A percentile compares a stretch with the other conserved stretches of the same genome.
Conservation (phyloP, 2,113 vertebrate species). For the Myiagra hebetior region DNA sequence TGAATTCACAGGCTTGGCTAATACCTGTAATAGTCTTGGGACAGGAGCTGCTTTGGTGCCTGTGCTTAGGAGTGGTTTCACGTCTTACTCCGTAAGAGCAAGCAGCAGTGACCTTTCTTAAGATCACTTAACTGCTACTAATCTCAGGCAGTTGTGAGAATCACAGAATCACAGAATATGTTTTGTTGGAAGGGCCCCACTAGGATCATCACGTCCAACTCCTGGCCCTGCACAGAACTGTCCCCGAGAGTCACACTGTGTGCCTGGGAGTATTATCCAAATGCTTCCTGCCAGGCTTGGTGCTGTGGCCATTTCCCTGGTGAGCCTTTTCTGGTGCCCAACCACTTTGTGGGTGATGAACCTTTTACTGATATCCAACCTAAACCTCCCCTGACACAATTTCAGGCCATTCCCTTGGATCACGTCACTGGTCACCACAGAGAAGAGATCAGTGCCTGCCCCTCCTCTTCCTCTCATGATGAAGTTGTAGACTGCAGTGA, state of each 20-base stretch:
- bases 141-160: not conserved
- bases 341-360: not conserved
- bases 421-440: not conserved
- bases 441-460: not conserved
- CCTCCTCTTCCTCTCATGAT: not conserved
- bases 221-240: fast-evolving
- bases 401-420: not conserved
- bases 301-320: not conserved
- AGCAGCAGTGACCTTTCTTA: not conserved
- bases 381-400: not conserved
- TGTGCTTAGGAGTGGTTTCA: not conserved
- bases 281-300: not conserved
- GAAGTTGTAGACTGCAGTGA: not conserved
- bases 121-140: not conserved
- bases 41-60: not conserved
- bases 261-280: not conserved
- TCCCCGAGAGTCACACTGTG: not conserved
- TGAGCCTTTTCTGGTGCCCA: not conserved
- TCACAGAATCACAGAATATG: not conserved
- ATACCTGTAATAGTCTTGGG: not conserved
- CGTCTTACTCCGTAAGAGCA: not conserved
- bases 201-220: not conserved
- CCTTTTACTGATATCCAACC: not conserved
- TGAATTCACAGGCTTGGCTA: not conserved
- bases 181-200: not conserved